A percentile compares a stretch with the other conserved stretches of the same genome.
phyloP scores from a whole-genome alignment of 37 sponge, comb jelly and placozoan genomes.

The Agelas oroides region DNA sequence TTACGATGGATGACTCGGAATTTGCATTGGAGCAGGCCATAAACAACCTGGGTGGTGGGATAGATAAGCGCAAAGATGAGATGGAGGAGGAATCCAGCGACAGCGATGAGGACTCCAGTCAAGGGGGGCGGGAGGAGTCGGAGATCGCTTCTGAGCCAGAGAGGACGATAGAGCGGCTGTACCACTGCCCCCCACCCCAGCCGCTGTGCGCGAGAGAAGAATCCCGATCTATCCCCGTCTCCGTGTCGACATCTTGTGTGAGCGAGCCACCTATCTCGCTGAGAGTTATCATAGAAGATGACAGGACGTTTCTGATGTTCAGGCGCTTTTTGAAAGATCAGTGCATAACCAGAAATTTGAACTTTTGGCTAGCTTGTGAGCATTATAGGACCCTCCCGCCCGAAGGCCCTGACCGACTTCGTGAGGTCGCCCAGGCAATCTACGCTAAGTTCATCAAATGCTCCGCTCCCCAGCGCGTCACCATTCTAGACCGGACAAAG shows the following conservation, averaged over 20 bases:
- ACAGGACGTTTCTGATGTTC: constrained; percentile 39
- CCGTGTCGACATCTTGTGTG: neutral
- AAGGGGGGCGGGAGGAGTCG: neutral
- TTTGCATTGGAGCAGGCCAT: constrained; percentile 34
- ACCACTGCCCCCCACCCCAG: neutral
- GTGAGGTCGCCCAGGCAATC: constrained; percentile 55
- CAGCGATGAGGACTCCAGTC: constrained; percentile 7
- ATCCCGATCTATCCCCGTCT: no score
- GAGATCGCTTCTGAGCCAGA: neutral
- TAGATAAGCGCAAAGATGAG: neutral
- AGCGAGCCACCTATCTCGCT: neutral
- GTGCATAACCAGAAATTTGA: constrained; percentile 63
- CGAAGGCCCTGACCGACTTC: neutral
- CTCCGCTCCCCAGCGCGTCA: constrained; percentile 51
- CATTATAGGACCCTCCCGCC: constrained; percentile 23
- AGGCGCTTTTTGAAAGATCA: constrained; percentile 62
- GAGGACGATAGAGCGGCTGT: neutral
- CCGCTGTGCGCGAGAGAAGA: neutral
- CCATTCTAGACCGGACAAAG: constrained; percentile 14
- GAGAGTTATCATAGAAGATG: constrained; percentile 1
- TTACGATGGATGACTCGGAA: constrained; percentile 32
- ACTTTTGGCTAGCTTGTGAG: constrained; percentile 75
- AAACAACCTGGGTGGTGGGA: neutral
- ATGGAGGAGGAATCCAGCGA: constrained; percentile 25
- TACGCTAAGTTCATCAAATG: constrained; percentile 61